Percentiles rank a stretch among this genome's conserved stretches.
These are phyloP conservation scores for Synanthedon formicaeformis DNA, from an alignment of 2,888 invertebrate species.

Conservation along the genomic window DNA sequence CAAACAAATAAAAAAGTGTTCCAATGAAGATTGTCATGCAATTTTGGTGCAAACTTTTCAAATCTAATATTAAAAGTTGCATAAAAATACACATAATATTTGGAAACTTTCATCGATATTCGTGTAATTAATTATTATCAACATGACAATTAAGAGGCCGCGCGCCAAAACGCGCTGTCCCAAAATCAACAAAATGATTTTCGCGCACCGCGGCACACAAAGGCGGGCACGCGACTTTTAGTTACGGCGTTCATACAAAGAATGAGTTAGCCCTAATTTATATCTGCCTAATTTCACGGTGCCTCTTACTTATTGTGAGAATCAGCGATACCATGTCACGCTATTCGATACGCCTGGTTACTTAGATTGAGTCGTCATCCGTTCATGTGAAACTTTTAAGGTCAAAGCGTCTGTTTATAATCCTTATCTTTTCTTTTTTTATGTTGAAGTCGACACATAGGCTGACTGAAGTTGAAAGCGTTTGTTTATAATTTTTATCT, in stretches of 20 bases:
- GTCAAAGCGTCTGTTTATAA: conserved; percentile 13
- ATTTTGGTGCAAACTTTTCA: no score
- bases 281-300: conserved; percentile 60
- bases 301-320: conserved; percentile 59
- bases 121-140: conserved; percentile 40
- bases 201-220: conserved; percentile 46
- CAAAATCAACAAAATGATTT: conserved; percentile 58
- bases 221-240: conserved; percentile 51
- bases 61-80: no score
- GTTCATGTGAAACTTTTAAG: conserved; percentile 12
- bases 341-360: conserved; percentile 56
- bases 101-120: conserved; percentile 2
- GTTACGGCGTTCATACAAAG: conserved; percentile 40
- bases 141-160: conserved; percentile 24
- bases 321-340: conserved; percentile 54
- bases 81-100: no score
- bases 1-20: no score
- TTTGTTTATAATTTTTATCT: no score
- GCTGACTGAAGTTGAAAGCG: no score
- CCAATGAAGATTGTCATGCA: no score
- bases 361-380: conserved; percentile 49
- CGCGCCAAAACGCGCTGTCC: conserved; percentile 27
- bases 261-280: conserved; percentile 57
- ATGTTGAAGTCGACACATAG: no score
- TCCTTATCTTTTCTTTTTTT: neutral